These are phyloP conservation scores for Pristionchus pacificus DNA, from an alignment of 1,140 invertebrate genomes.

Conservation along the genomic window DNA sequence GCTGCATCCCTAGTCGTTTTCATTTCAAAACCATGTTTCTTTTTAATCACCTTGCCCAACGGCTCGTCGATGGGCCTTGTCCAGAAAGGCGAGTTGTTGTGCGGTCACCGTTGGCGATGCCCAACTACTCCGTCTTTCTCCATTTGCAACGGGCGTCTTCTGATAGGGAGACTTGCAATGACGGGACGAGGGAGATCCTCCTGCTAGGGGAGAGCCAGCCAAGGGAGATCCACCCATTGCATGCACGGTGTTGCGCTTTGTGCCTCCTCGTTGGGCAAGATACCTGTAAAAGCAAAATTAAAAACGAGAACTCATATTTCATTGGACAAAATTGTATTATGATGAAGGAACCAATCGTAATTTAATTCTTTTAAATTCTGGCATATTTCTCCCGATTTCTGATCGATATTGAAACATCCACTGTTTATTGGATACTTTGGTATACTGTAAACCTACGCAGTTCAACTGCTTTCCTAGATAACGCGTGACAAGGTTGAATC, in stretches of 20 bases:
- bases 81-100: constrained; percentile 11
- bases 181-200: constrained; percentile 20
- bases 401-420: too few relatives aligned
- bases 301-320: not conserved
- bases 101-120: constrained; percentile 28
- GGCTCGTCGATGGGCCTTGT: too few relatives aligned
- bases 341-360: not conserved
- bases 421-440: too few relatives aligned
- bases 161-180: constrained; percentile 20
- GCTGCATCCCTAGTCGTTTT: too few relatives aligned
- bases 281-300: constrained; percentile 24
- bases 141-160: constrained; percentile 8
- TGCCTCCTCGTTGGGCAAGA: constrained; percentile 38
- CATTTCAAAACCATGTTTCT: too few relatives aligned
- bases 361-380: too few relatives aligned
- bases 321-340: not conserved
- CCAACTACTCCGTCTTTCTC: constrained; percentile 31
- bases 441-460: too few relatives aligned
- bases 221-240: not conserved
- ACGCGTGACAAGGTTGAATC: too few relatives aligned
- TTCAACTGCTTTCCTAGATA: too few relatives aligned
- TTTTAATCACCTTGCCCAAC: too few relatives aligned
- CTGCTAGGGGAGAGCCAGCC: constrained; percentile 1
- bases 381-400: too few relatives aligned
- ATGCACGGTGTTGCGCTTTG: constrained; percentile 48